These are phyloP conservation scores for Diorhabda carinulata DNA, from an alignment of 1,140 invertebrate genomes.

Conservation along the genomic window DNA sequence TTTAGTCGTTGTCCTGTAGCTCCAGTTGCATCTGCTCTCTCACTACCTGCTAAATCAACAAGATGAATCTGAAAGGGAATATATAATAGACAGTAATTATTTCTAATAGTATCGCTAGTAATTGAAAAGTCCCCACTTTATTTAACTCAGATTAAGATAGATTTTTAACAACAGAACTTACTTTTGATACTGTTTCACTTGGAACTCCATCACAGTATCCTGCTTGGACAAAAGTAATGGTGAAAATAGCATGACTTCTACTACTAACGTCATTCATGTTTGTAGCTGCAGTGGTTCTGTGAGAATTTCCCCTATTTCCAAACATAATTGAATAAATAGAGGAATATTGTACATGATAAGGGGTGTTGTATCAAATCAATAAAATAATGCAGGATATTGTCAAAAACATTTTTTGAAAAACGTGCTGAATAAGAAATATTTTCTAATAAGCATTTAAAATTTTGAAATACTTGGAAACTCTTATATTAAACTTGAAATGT, in stretches of 20 bases:
- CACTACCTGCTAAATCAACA: conserved; percentile 85
- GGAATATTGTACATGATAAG: too few relatives aligned
- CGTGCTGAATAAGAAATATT: too few relatives aligned
- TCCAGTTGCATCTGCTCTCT: conserved; percentile 80
- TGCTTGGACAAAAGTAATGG: conserved; percentile 84
- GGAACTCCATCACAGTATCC: conserved; percentile 78
- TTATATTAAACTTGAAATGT: neutral
- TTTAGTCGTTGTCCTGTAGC: conserved; percentile 83
- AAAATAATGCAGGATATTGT: too few relatives aligned
- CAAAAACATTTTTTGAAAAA: too few relatives aligned
- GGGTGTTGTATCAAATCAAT: too few relatives aligned
- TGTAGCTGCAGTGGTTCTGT: conserved; percentile 76
- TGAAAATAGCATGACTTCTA: conserved; percentile 94
- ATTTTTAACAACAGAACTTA: conserved; percentile 19
- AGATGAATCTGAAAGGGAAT: conserved; percentile 59
- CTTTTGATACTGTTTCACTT: conserved; percentile 83
- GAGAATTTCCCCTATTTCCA: conserved; percentile 66
- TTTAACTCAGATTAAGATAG: neutral
- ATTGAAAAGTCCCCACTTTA: neutral
- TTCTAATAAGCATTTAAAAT: too few relatives aligned
- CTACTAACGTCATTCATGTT: conserved; percentile 86
- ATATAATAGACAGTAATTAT: neutral
- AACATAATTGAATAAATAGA: too few relatives aligned
- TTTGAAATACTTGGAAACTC: neutral
- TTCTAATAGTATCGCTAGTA: neutral